Evolutionary conservation across 2,113 vertebrate genomes (phyloP).

Genomic region (Gobiocypris rarus): DNA sequence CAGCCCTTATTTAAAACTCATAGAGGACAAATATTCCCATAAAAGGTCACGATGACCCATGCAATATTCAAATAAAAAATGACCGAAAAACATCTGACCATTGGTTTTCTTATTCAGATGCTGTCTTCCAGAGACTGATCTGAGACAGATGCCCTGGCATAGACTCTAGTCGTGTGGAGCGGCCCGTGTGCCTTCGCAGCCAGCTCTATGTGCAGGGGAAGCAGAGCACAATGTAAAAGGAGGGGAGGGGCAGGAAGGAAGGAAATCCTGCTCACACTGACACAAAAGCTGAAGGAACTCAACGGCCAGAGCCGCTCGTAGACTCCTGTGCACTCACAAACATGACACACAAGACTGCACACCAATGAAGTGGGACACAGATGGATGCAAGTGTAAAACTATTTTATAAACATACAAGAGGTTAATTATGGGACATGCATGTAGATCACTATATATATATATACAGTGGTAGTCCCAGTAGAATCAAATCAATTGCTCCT

Average conservation of each 20-base stretch:
- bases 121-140: constrained; percentile 27
- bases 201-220: constrained; percentile 70
- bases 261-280: constrained; percentile 76
- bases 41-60: not conserved
- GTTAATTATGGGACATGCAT: not conserved
- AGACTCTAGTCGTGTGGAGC: constrained; percentile 2
- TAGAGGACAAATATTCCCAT: not conserved
- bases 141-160: constrained; percentile 38
- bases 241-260: constrained; percentile 79
- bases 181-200: constrained; percentile 35
- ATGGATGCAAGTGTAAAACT: not conserved
- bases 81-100: not conserved
- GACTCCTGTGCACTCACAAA: constrained; percentile 45
- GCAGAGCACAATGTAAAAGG: constrained; percentile 79
- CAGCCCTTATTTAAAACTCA: constrained; percentile 23
- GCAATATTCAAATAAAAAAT: not conserved
- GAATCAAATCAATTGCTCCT: not conserved
- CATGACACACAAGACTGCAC: constrained; percentile 16
- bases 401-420: not conserved
- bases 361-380: not conserved
- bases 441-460: not conserved
- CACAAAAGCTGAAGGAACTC: constrained; percentile 72
- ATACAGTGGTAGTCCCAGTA: not conserved
- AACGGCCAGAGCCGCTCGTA: constrained; percentile 49
- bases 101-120: constrained; percentile 44